Evolutionary conservation across 64 coral and sea anemone species (phyloP).

Genomic region (Trachythela sp.): DNA sequence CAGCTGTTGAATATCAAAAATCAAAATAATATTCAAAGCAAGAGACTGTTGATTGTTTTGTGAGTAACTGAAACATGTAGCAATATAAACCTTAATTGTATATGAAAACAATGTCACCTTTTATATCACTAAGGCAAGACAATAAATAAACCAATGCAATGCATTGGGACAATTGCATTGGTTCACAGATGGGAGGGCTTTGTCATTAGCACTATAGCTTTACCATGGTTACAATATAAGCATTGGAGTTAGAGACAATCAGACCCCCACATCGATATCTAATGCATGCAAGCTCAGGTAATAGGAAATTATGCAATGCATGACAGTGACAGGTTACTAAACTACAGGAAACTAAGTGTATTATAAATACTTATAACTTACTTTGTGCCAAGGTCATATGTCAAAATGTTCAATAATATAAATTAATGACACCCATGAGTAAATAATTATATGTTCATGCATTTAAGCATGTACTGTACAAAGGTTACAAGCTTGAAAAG

Average conservation of each 20-base stretch:
- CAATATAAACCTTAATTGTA: neutral
- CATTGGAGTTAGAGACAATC: neutral
- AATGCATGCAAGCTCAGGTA: neutral
- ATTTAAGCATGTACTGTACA: too few species aligned
- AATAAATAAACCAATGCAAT: neutral
- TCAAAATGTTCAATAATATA: too few species aligned
- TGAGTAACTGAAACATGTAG: neutral
- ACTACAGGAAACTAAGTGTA: neutral
- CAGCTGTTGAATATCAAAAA: neutral
- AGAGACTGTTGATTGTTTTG: neutral
- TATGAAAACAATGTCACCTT: neutral
- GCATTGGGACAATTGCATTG: too few species aligned
- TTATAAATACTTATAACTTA: neutral
- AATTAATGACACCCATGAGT: too few species aligned
- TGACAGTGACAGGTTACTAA: neutral
- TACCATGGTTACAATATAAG: conserved; percentile 1
- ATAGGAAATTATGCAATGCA: neutral
- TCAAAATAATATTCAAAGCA: neutral
- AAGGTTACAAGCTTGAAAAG: too few species aligned
- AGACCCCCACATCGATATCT: neutral
- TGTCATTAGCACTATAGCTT: neutral
- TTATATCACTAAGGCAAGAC: neutral
- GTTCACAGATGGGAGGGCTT: neutral
- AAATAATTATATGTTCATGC: too few species aligned
- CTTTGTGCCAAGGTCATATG: neutral